Base-by-base conservation (phyloP, 1,140 invertebrate genomes). In the Pectinophora gossypiella region DNA sequence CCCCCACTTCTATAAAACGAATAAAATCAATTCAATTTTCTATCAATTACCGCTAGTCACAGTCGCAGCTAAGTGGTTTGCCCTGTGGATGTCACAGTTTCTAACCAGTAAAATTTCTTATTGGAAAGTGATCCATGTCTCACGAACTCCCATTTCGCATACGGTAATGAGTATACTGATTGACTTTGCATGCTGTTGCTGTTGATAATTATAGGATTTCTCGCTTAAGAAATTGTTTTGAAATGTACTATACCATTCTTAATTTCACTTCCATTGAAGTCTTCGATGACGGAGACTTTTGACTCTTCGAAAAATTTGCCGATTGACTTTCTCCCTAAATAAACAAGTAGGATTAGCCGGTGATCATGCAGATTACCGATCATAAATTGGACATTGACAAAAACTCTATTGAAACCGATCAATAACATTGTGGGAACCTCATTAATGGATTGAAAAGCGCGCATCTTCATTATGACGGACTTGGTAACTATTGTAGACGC, bases 391-490 rank as follows among this genome's bases (percentile, higher is more conserved):
- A 64, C 71, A 70, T 68, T 69, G 61, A 74, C 64, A 72, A 71
- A 64, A 71, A 55, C 59, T 53, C 56, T 50, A 72, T 68, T 66
- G 57, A 67, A 50, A 40, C 52, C 52, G 51, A 76, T 80, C 71
- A 72, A 76, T 80, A 72, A 73, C 61, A 62, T 78, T 73, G 68
- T 76, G 63, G 61, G 65, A 72, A 63, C 56, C 74, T 81, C 73
- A 77, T 83, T 76, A 83, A 76, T 72, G 68, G 62, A 71, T 74
- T 79, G 74, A 83, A 83, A 79, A 81, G 77, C 61, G 70, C 75
- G 62, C 72, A 71, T 81, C 69, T 82, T 75, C 72, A 83, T 80
- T 81, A 81, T 77, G 62, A 70, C 61, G 62, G 47, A 65, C 66
- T 70, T 65, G 62, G 69, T 76, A 73, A 75, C 72, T 65, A 72